Percentiles rank a stretch among this genome's conserved stretches.
Evolutionary conservation across 2,113 vertebrate genomes (phyloP).

Genomic region (Callionymus lyra): DNA sequence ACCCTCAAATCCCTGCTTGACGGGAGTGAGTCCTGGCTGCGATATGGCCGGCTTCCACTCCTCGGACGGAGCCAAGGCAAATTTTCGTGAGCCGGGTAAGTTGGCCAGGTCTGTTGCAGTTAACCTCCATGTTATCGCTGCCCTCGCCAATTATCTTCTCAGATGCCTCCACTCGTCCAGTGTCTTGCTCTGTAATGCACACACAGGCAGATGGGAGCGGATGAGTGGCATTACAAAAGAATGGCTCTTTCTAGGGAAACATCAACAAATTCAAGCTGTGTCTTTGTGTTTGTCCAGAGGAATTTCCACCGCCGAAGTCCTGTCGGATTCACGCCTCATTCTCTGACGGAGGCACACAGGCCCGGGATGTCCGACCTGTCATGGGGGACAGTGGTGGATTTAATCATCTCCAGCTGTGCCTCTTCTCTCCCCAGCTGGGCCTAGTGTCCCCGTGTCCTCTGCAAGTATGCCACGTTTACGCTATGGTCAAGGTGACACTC

Average conservation of each 20-base stretch:
- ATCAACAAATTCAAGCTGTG: slow-evolving; percentile 32
- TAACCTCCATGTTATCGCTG: slow-evolving; percentile 34
- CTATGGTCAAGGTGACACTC: slow-evolving; percentile 51
- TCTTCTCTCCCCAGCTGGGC: slow-evolving; percentile 59
- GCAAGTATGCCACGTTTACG: slow-evolving; percentile 32
- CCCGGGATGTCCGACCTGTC: slow-evolving; percentile 28
- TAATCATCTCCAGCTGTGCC: slow-evolving; percentile 66
- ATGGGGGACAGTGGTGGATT: slow-evolving; percentile 53
- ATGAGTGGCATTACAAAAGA: slow-evolving; percentile 17
- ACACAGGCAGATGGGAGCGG: slow-evolving; percentile 9
- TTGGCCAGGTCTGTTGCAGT: slow-evolving; percentile 33
- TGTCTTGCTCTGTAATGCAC: slow-evolving; percentile 11
- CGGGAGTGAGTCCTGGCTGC: slow-evolving; percentile 44
- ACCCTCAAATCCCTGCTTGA: slow-evolving; percentile 44
- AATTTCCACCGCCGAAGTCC: slow-evolving; percentile 23
- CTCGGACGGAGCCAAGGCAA: slow-evolving; percentile 48
- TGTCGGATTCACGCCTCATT: slow-evolving; percentile 22
- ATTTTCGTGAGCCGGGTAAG: slow-evolving; percentile 39
- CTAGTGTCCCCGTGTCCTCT: slow-evolving; percentile 58
- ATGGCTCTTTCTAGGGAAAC: slow-evolving; percentile 20
- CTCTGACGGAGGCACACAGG: slow-evolving; percentile 36
- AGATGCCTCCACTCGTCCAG: slow-evolving; percentile 16
- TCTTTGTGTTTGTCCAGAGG: slow-evolving; percentile 27
- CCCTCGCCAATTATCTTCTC: slow-evolving; percentile 33
- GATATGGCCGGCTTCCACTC: slow-evolving; percentile 45